These are phyloP conservation scores for Lordiphosa mommai DNA, from an alignment of 1,140 invertebrate species.

Conservation along the genomic window DNA sequence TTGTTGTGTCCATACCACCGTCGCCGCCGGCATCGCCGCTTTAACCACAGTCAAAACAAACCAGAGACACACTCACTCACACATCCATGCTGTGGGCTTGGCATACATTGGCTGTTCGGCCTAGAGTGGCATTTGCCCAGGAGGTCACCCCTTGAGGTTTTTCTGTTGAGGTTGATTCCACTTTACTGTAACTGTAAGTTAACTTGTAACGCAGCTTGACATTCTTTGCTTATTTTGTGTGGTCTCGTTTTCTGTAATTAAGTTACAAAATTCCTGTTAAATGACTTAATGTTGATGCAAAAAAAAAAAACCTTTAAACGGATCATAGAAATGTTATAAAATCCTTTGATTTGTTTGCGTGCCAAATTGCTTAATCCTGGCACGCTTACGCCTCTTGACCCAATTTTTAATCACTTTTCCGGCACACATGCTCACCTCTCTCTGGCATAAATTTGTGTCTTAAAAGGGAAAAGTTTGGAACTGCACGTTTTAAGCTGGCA, in stretches of 20 bases:
- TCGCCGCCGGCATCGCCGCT: constrained; percentile 15
- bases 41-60: constrained; percentile 65
- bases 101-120: neutral
- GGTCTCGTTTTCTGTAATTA: constrained; percentile 50
- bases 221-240: constrained; percentile 32
- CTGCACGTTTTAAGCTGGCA: constrained; percentile 67
- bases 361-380: constrained; percentile 68
- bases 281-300: constrained; percentile 14
- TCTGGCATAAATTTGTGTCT: constrained; percentile 68
- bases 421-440: constrained; percentile 54
- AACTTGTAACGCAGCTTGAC: neutral
- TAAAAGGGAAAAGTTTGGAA: constrained; percentile 63
- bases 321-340: constrained; percentile 49
- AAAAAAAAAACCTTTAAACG: constrained; percentile 20
- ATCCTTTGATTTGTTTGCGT: constrained; percentile 72
- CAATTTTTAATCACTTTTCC: constrained; percentile 75
- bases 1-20: constrained; percentile 25
- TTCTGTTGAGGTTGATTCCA: too few relatives aligned
- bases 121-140: too few relatives aligned
- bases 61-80: constrained; percentile 10
- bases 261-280: constrained; percentile 38
- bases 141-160: too few relatives aligned
- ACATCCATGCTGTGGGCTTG: neutral
- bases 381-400: constrained; percentile 72
- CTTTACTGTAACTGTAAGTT: too few relatives aligned